These are phyloP conservation scores for Drosophila insularis DNA, from an alignment of 1,140 invertebrate species.

Conservation along the genomic window DNA sequence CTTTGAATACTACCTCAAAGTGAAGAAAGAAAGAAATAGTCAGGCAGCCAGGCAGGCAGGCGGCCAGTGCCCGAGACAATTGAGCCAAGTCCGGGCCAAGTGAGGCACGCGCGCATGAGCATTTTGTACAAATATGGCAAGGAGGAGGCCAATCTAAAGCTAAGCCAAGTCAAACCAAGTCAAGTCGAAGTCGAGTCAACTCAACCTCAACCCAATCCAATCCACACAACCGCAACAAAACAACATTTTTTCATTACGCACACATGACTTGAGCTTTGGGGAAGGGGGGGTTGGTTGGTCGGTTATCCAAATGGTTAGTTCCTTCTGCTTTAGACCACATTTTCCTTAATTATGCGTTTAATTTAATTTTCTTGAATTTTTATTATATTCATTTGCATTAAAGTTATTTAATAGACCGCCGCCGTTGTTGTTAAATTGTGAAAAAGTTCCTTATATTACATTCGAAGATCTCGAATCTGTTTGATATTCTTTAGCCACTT, in stretches of 20 bases:
- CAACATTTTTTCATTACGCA: constrained; percentile 21
- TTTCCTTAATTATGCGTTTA: constrained; percentile 43
- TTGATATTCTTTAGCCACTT: constrained; percentile 16
- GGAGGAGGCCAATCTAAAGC: constrained; percentile 50
- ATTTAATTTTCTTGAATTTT: constrained; percentile 25
- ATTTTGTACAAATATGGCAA: constrained; percentile 56
- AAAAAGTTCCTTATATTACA: constrained; percentile 27
- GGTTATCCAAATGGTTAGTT: not conserved
- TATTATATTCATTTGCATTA: constrained; percentile 45
- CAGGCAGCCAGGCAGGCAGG: constrained; percentile 2
- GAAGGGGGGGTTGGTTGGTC: not conserved
- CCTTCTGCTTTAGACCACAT: constrained; percentile 1
- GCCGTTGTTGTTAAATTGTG: constrained; percentile 33
- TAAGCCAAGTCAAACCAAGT: constrained; percentile 6
- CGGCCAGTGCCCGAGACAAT: constrained; percentile 30
- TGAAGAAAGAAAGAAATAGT: constrained; percentile 28
- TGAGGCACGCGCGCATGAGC: constrained; percentile 60
- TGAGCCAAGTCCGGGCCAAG: constrained; percentile 53
- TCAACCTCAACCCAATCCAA: constrained; percentile 11
- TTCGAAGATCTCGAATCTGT: constrained; percentile 11
- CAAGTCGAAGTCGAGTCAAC: not conserved
- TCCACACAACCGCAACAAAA: constrained; percentile 8
- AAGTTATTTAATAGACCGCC: constrained; percentile 36
- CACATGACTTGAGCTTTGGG: constrained; percentile 8
- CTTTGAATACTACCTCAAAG: constrained; percentile 67